A percentile compares a stretch with the other conserved stretches of the same genome.
Conservation (phyloP, 2,797 vertebrate species). For the Cheirogaleus major region DNA sequence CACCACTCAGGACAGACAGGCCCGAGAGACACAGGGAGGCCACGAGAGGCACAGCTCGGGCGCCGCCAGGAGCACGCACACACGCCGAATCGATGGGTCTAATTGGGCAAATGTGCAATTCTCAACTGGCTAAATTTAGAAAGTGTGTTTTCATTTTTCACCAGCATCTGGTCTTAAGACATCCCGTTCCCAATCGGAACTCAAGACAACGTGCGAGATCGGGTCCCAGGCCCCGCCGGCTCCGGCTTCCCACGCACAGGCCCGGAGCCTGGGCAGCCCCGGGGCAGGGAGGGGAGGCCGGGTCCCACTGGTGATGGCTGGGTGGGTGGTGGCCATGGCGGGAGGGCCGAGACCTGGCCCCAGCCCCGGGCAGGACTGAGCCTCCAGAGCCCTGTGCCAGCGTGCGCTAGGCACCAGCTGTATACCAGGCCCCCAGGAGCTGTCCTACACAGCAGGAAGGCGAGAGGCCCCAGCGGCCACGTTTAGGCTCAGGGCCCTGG, state of each 20-base stretch:
- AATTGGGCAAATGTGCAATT: constrained; percentile 65
- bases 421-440: neutral
- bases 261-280: neutral
- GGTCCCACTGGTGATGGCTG: accelerated
- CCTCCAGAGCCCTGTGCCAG: neutral
- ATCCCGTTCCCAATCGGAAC: constrained; percentile 54
- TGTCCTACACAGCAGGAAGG: neutral
- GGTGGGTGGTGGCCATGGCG: no score
- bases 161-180: constrained; percentile 73
- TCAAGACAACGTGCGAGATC: neutral
- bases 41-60: neutral
- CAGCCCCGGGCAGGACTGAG: neutral
- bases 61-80: accelerated
- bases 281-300: neutral
- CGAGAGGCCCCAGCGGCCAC: neutral
- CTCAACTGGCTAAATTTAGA: constrained; percentile 72
- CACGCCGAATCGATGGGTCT: constrained; percentile 24
- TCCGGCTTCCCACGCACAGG: neutral
- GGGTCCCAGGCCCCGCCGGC: neutral
- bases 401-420: neutral
- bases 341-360: no score
- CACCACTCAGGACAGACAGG: neutral
- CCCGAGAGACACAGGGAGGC: neutral
- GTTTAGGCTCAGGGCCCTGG: neutral
- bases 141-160: neutral